These are phyloP conservation scores for Glaucopsyche alexis DNA, from an alignment of 2,888 invertebrate species.

Conservation along the genomic window DNA sequence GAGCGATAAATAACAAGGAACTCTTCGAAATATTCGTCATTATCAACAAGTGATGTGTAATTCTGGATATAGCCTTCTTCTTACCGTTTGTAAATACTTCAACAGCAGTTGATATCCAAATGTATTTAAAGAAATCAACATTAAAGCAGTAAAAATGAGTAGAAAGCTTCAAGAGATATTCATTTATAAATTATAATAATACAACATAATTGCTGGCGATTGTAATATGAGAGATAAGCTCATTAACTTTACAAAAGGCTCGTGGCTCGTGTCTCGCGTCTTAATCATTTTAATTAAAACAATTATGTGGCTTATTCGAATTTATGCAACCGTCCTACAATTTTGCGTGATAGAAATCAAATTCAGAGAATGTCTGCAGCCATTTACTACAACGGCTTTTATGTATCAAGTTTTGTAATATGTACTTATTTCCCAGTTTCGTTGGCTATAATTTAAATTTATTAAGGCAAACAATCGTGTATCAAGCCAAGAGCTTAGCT, in stretches of 20 bases:
- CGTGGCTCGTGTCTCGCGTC: slow-evolving; percentile 36
- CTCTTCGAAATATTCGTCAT: not conserved
- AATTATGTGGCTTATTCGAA: not conserved
- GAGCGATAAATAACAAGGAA: not conserved
- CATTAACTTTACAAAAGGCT: slow-evolving; percentile 11
- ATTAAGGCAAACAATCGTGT: slow-evolving; percentile 21
- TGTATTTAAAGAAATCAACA: not conserved
- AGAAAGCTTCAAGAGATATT: slow-evolving; percentile 16
- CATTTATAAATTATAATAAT: slow-evolving; percentile 7
- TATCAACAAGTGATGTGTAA: not conserved
- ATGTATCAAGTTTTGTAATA: slow-evolving; percentile 20
- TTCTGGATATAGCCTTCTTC: too few relatives aligned
- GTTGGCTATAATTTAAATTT: slow-evolving; percentile 17
- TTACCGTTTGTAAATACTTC: too few relatives aligned
- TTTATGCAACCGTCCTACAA: not conserved
- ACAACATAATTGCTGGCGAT: not conserved
- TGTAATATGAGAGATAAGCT: not conserved
- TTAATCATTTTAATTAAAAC: slow-evolving; percentile 33
- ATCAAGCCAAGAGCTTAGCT: slow-evolving; percentile 30
- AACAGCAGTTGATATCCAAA: too few relatives aligned
- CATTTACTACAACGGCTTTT: slow-evolving; percentile 34
- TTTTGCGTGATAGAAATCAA: not conserved
- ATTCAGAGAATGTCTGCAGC: not conserved
- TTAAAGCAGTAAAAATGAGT: not conserved
- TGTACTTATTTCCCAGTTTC: not conserved